Evolutionary conservation across 2,888 invertebrate genomes (phyloP).

Genomic region (Chrysotoxum bicinctum): DNA sequence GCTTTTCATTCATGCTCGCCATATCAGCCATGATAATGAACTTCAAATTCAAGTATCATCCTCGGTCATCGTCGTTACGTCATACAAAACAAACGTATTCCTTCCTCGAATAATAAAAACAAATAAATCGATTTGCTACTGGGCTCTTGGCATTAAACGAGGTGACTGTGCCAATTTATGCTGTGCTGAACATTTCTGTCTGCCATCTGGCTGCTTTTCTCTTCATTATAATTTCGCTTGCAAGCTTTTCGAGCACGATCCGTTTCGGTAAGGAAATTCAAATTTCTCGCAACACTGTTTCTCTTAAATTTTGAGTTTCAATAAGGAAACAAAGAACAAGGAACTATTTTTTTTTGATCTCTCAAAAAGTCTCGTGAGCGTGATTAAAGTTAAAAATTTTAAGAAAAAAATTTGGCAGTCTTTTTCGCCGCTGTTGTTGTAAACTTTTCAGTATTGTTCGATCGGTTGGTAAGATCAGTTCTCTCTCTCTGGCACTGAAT

Average conservation of each 20-base stretch:
- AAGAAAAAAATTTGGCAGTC: slow-evolving; percentile 12
- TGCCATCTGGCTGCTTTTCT: not conserved
- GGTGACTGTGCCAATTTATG: not conserved
- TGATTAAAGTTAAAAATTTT: not conserved
- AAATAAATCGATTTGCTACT: slow-evolving; percentile 15
- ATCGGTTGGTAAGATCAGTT: slow-evolving; percentile 19
- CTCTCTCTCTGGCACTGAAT: not conserved
- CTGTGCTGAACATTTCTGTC: not conserved
- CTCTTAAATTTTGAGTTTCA: not conserved
- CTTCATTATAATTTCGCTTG: not conserved
- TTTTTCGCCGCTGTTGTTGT: not conserved
- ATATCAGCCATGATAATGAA: slow-evolving; percentile 42
- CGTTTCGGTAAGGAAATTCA: not conserved
- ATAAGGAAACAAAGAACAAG: not conserved
- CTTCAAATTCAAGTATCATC: slow-evolving; percentile 7
- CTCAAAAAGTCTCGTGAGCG: slow-evolving; percentile 14
- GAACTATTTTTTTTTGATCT: not conserved
- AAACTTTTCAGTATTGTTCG: not conserved
- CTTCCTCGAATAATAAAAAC: not conserved
- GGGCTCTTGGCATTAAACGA: slow-evolving; percentile 9
- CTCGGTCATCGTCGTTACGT: slow-evolving; percentile 2
- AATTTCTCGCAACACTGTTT: not conserved
- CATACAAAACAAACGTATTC: not conserved
- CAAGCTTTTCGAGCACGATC: not conserved
- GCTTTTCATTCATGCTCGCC: slow-evolving; percentile 36